Percentiles rank a stretch among this genome's conserved stretches.
These are phyloP conservation scores for Orientallactaga sibirica DNA, from an alignment of 2,797 vertebrate genomes.

Conservation along the genomic window DNA sequence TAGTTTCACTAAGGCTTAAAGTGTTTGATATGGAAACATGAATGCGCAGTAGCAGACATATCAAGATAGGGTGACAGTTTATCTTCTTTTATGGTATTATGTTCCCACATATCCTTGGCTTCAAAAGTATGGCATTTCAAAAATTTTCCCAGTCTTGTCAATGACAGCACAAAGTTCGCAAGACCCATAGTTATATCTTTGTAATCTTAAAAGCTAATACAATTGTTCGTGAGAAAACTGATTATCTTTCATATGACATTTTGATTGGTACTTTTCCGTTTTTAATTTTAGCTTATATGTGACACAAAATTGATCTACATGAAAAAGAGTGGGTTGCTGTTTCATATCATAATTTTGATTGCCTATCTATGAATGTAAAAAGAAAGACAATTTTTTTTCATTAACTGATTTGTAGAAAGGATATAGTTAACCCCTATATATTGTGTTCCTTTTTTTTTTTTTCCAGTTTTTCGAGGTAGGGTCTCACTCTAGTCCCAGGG, in stretches of 20 bases:
- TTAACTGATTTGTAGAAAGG: neutral
- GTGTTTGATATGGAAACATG: neutral
- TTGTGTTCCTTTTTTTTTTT: neutral
- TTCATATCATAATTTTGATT: slow-evolving; percentile 36
- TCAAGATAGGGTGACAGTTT: neutral
- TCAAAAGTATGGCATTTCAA: slow-evolving; percentile 43
- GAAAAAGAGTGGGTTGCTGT: slow-evolving; percentile 30
- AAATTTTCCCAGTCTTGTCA: slow-evolving; percentile 21
- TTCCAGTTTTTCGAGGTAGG: no score
- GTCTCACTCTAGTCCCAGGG: no score
- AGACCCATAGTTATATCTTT: slow-evolving; percentile 24
- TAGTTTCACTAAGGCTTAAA: slow-evolving; percentile 13
- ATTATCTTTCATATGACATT: slow-evolving; percentile 45
- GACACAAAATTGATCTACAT: slow-evolving; percentile 38
- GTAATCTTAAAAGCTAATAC: slow-evolving; percentile 51
- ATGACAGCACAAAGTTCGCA: neutral
- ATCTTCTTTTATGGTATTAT: slow-evolving; percentile 9
- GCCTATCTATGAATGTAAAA: neutral
- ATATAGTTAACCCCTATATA: neutral
- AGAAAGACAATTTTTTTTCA: slow-evolving; percentile 23
- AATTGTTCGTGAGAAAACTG: slow-evolving; percentile 54
- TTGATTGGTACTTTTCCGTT: slow-evolving; percentile 58
- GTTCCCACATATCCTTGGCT: neutral
- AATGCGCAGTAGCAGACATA: neutral
- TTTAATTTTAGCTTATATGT: slow-evolving; percentile 58